Conservation (phyloP, 2,113 vertebrate genomes). For the Saimiri boliviensis region DNA sequence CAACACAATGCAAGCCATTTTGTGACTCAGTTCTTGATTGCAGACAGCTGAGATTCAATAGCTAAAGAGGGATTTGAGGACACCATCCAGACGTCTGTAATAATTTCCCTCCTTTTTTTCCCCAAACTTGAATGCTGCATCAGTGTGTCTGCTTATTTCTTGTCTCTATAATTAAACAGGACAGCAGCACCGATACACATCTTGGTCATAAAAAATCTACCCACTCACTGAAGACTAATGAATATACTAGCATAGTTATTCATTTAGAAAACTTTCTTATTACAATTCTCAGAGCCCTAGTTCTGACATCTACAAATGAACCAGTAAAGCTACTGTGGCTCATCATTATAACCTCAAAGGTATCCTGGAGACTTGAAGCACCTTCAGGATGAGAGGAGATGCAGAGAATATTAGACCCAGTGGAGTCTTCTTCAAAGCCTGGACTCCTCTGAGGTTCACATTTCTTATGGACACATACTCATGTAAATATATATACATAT, state of each 20-base stretch:
- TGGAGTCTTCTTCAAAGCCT: neutral
- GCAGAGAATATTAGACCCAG: neutral
- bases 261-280: constrained; percentile 42
- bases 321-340: neutral
- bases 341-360: neutral
- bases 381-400: neutral
- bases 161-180: constrained; percentile 63
- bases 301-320: constrained; percentile 45
- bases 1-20: constrained; percentile 58
- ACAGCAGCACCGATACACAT: constrained; percentile 23
- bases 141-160: constrained; percentile 63
- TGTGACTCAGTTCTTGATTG: constrained; percentile 76
- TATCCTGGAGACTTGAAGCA: neutral
- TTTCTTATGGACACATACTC: neutral
- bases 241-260: constrained; percentile 17
- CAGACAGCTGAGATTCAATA: constrained; percentile 79
- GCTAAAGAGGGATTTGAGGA: constrained; percentile 58
- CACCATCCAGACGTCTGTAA: constrained; percentile 64
- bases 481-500: neutral
- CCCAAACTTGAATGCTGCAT: constrained; percentile 63
- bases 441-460: neutral
- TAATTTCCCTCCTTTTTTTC: constrained; percentile 39
- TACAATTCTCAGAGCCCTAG: neutral
- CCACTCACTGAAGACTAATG: constrained; percentile 48
- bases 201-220: constrained; percentile 44